Base-by-base conservation (phyloP, 2,113 vertebrate genomes). In the Hucho hucho region DNA sequence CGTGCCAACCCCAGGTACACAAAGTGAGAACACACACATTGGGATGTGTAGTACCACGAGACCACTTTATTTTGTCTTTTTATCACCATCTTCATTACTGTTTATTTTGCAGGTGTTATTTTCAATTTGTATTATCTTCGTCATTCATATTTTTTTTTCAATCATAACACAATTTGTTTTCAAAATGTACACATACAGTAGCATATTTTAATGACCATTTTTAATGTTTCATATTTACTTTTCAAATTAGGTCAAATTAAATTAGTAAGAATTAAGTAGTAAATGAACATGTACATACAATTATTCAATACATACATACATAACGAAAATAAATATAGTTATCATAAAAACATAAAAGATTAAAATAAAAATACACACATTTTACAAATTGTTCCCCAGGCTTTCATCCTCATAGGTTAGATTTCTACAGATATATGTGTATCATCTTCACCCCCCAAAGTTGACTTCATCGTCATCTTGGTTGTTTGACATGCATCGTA, bases 281-380 rank as follows among this genome's bases (percentile, higher is more conserved):
- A 43, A 43, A 89, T 1, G 73, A 92, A 93, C 90, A 81, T 87
- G 85, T 93, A 92, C 90, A 86, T 89, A 93, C 93, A 85, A 85
- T 89, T 92, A 92, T 93, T 91, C 92, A 90, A 92, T 91, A 93
- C 92, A 88, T 90, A 37, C 37, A 37, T 90, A 94, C 90, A 87
- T 90, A 91, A 92, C 86, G 82, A 91, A 93, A 93, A 94, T 90
- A 92, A 92, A 92, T 84, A 86, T 90, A 92, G 83, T 91, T 89
- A 87, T 93, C 78, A 89, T 93, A 94, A 91, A 93, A 94, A 94
- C 91, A 18, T 87, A 86, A 93, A 88, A 92, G 90, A 92, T 90
- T 89, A 91, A 93, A 94, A 92, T 87, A 85, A 92, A 93, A 93
- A 91, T 92, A 92, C 93, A 93, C 91, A 94, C 90, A 88, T 93